These are phyloP conservation scores for Notolabrus celidotus DNA, from an alignment of 2,797 vertebrate genomes.

Conservation along the genomic window DNA sequence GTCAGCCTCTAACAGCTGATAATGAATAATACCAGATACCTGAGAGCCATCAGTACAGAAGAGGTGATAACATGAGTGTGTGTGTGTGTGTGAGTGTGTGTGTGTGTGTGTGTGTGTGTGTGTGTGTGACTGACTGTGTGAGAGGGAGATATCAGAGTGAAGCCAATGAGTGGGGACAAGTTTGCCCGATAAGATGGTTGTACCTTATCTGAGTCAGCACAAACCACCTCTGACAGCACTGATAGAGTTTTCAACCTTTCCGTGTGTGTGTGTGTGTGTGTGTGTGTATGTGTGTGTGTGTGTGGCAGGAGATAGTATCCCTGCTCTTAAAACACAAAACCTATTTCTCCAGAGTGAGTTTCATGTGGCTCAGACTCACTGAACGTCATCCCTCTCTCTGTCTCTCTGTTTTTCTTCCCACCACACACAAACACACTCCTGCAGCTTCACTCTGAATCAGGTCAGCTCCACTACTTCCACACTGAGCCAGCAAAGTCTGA, in stretches of 20 bases:
- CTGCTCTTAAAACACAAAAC: constrained; percentile 33
- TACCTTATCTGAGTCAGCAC: constrained; percentile 60
- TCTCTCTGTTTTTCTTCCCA: neutral
- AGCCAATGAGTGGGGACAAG: constrained; percentile 44
- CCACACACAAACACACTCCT: constrained; percentile 14
- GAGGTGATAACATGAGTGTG: constrained; percentile 8
- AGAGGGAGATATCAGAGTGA: constrained; percentile 21
- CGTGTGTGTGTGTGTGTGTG: constrained; percentile 18
- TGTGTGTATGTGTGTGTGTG: constrained; percentile 14
- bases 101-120: neutral
- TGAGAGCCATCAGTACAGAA: neutral
- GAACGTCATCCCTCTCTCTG: constrained; percentile 12
- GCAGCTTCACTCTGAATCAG: constrained; percentile 21
- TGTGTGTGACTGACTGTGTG: constrained; percentile 12
- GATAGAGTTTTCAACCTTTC: constrained; percentile 28
- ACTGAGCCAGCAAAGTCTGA: neutral
- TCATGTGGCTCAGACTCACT: constrained; percentile 26
- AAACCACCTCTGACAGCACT: constrained; percentile 52
- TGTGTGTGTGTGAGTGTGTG: constrained; percentile 9
- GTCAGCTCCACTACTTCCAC: neutral
- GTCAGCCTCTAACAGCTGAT: constrained; percentile 1
- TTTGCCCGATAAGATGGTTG: constrained; percentile 32
- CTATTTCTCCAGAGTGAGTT: constrained; percentile 44
- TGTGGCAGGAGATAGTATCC: constrained; percentile 38
- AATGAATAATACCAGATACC: constrained; percentile 6